Percentiles rank a stretch among this genome's conserved stretches.
Evolutionary conservation across 92 coral and sea anemone species (phyloP).

Genomic region (Porites lobata): DNA sequence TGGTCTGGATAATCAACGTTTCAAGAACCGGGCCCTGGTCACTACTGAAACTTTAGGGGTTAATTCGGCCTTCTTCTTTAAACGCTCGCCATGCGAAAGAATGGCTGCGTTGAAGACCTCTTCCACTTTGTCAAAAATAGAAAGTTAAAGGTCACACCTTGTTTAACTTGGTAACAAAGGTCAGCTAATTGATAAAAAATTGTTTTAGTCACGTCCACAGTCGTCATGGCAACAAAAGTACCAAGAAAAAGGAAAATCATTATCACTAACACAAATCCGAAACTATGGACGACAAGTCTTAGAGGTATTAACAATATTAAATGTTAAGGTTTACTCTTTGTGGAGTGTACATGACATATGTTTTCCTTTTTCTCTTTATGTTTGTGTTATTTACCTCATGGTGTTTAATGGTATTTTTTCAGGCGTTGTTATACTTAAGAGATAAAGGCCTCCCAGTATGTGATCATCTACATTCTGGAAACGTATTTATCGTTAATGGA

Average conservation of each 20-base stretch:
- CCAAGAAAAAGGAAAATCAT: slow-evolving; percentile 79
- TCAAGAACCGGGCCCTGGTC: too few species aligned
- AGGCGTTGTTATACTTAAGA: slow-evolving; percentile 90
- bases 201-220: slow-evolving; percentile 79
- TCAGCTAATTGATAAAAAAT: neutral
- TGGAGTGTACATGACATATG: neutral
- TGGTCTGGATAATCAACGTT: too few species aligned
- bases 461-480: slow-evolving; percentile 94
- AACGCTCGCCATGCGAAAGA: too few species aligned
- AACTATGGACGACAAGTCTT: slow-evolving; percentile 92
- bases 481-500: slow-evolving; percentile 86
- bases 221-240: slow-evolving; percentile 87
- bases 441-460: slow-evolving; percentile 92
- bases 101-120: too few species aligned
- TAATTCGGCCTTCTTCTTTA: too few species aligned
- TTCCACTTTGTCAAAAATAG: too few species aligned
- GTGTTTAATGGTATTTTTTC: neutral
- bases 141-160: too few species aligned
- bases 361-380: too few species aligned
- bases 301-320: slow-evolving; percentile 63
- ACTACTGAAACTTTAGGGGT: too few species aligned
- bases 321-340: neutral
- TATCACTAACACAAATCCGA: slow-evolving; percentile 74
- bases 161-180: neutral
- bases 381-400: neutral